Conservation (phyloP, 37 sponge, comb jelly and placozoan species). For the Aplysina aerophoba region DNA sequence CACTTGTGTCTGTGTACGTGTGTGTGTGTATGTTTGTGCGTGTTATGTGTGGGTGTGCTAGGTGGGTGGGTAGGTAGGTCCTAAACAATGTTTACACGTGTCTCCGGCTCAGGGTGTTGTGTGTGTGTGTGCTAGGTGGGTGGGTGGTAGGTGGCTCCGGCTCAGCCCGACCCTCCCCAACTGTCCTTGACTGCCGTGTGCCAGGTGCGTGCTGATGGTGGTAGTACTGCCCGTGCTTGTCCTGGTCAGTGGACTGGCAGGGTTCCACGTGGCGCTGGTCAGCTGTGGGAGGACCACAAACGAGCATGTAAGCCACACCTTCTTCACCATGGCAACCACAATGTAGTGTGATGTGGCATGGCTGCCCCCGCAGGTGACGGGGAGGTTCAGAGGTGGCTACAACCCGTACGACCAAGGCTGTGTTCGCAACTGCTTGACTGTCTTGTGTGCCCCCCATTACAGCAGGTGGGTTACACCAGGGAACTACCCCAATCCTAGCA, state of each 20-base stretch:
- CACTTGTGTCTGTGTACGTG: too few species aligned
- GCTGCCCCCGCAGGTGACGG: constrained; percentile 75
- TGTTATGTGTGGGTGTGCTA: too few species aligned
- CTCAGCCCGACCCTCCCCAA: too few species aligned
- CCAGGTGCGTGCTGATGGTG: constrained; percentile 69
- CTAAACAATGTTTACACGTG: too few species aligned
- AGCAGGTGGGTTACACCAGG: constrained; percentile 53
- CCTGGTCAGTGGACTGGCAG: constrained; percentile 83
- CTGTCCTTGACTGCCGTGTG: constrained; percentile 18
- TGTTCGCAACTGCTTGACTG: constrained; percentile 59
- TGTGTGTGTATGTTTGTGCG: too few species aligned
- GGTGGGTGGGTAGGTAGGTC: too few species aligned
- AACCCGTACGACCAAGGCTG: constrained; percentile 90
- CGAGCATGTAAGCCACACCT: constrained; percentile 80
- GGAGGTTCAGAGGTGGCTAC: constrained; percentile 72
- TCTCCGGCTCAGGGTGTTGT: too few species aligned
- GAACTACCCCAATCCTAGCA: too few species aligned
- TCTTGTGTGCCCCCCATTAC: constrained; percentile 74
- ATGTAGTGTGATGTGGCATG: background rate
- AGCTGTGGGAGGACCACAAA: constrained; percentile 89
- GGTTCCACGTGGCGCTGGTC: constrained; percentile 91
- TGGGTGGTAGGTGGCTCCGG: too few species aligned
- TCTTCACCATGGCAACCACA: background rate
- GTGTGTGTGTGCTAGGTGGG: too few species aligned
- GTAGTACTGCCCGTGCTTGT: constrained; percentile 79